These are phyloP conservation scores for Archips xylosteana DNA, from an alignment of 2,888 invertebrate species.

Conservation along the genomic window DNA sequence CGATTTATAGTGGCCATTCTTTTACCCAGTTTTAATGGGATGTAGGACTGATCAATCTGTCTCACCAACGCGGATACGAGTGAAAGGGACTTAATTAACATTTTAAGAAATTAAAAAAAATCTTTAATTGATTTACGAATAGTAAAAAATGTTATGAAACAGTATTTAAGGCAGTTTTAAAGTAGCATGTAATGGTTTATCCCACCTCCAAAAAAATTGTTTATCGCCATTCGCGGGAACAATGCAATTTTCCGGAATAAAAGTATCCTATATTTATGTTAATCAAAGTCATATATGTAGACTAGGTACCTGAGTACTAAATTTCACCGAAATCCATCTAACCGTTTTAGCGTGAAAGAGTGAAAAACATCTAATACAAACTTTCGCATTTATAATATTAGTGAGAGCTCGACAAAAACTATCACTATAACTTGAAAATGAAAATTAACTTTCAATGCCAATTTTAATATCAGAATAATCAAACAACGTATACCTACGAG, in stretches of 20 bases:
- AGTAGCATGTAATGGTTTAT: neutral
- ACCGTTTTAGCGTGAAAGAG: too few species aligned
- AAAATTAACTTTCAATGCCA: conserved; percentile 6
- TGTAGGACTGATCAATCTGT: conserved; percentile 20
- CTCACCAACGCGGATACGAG: neutral
- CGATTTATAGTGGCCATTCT: conserved; percentile 34
- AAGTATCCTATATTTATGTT: too few species aligned
- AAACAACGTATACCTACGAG: conserved; percentile 38
- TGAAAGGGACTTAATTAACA: neutral
- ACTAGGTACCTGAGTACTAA: too few species aligned
- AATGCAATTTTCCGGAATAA: too few species aligned
- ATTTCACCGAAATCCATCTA: neutral
- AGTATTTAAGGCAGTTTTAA: neutral
- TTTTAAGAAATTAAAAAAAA: neutral
- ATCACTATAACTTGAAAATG: too few species aligned
- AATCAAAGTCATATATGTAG: too few species aligned
- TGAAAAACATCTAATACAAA: neutral
- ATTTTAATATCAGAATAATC: conserved; percentile 45
- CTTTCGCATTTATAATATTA: too few species aligned
- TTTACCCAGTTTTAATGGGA: conserved; percentile 3
- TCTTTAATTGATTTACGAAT: neutral
- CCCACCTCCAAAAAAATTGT: too few species aligned
- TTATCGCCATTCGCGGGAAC: too few species aligned
- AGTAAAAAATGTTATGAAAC: neutral
- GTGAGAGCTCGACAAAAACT: too few species aligned